Evolutionary conservation across 2,113 vertebrate genomes (phyloP), one percentile per base, ranked within the genome.

Genomic region (Urocynchramus pylzowi): DNA sequence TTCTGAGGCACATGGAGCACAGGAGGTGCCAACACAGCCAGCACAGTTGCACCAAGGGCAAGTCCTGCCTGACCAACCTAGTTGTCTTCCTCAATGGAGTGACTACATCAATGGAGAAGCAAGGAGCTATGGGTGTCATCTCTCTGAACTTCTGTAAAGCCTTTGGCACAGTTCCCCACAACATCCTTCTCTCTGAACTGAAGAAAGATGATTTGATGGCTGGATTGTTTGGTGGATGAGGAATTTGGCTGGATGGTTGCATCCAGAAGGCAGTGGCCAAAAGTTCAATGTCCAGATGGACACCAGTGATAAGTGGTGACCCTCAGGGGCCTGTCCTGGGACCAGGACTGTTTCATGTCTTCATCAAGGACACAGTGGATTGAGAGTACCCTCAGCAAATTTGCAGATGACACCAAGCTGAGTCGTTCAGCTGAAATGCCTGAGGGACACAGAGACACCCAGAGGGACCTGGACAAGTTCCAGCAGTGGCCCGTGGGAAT

Each of bases 391-490:
- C 49, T 89, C 54, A 57, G 14, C 49, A 69, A 53, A 14, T 70
- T 7, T 82, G 16, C 26, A 35, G 45, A 59, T 3, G 5, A 50
- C 17, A 65, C 13, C 45, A 45, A 60, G 45, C 39, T 31, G 35
- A 56, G 31, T 17, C 2, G 3, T 57, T 18, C 1, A 2, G 42
- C 2, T 52, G 52, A 65, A 53, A 41, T 0, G 6, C 22, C 30
- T 41, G 31, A 84, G 45, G 78, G 35, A 70, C 4, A 2, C 33
- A 57, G 44, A 49, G 49, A 13, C 50, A 83, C 20, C n/a, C 67
- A 87, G 28, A 64, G 39, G 28, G 39, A 75, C 39, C 54, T 52
- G 17, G 37, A 56, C 37, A 56, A 30, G 59, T 64, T 37, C 0
- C 0, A 78, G 37, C 59, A 82, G 27, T 24, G 22, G 37, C 5